phyloP scores from a whole-genome alignment of 2,113 vertebrate genomes.

The Erythrocercus mccallii region DNA sequence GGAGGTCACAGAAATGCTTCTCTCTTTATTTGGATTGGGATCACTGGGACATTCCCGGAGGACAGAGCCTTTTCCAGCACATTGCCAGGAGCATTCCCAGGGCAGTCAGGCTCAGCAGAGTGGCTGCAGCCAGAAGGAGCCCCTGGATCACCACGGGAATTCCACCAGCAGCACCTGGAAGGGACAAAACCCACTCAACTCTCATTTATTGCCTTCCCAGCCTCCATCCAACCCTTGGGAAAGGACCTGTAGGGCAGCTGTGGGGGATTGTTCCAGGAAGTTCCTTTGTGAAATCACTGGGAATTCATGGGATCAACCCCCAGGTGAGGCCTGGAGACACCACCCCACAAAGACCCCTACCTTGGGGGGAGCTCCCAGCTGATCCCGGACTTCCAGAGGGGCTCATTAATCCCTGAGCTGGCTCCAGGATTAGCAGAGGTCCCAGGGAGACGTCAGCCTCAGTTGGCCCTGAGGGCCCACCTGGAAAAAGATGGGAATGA shows the following conservation, averaged over 20 bases:
- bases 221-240: not conserved
- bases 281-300: not conserved
- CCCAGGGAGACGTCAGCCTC: not conserved
- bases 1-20: not conserved
- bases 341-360: not conserved
- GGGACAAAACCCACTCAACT: not conserved
- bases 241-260: not conserved
- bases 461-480: accelerated
- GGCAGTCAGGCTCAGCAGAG: not conserved
- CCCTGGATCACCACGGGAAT: not conserved
- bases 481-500: not conserved
- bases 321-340: accelerated
- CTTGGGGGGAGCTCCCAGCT: not conserved
- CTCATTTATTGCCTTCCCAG: not conserved
- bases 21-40: not conserved
- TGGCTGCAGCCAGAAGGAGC: not conserved
- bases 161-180: not conserved
- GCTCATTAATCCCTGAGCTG: not conserved
- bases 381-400: not conserved
- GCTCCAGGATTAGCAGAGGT: not conserved
- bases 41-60: not conserved
- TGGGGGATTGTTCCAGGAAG: not conserved
- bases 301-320: not conserved
- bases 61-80: not conserved
- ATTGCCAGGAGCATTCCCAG: not conserved